These are phyloP conservation scores for Oreotrochilus melanogaster DNA, from an alignment of 2,113 vertebrate genomes.

Conservation along the genomic window DNA sequence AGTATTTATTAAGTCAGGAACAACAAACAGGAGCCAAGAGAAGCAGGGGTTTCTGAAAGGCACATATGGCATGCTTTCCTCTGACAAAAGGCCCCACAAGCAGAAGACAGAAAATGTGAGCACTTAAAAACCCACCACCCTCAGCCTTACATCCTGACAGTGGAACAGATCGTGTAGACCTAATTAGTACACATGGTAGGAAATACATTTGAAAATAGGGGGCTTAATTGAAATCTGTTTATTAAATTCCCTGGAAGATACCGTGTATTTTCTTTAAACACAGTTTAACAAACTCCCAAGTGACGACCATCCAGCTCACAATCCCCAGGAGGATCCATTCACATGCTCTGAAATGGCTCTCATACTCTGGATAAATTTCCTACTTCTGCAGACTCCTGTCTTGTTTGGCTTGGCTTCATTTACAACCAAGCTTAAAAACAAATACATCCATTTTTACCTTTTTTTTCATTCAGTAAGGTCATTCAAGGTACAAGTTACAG, in stretches of 20 bases:
- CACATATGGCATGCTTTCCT: rapidly evolving
- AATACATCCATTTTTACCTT: background rate
- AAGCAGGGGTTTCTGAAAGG: background rate
- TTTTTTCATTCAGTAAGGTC: background rate
- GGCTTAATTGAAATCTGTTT: background rate
- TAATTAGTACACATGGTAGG: background rate
- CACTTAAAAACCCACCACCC: background rate
- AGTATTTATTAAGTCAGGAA: background rate
- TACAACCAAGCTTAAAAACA: background rate
- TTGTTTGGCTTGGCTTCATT: background rate
- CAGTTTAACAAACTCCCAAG: background rate
- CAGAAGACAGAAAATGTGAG: background rate
- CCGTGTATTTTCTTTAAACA: background rate
- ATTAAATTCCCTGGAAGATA: background rate
- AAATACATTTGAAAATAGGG: background rate
- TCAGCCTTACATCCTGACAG: background rate
- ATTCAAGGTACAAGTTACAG: background rate
- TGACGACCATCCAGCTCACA: background rate
- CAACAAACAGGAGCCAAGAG: background rate
- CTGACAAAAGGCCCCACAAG: background rate
- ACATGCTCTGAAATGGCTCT: rapidly evolving
- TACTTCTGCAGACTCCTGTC: background rate
- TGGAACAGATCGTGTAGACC: background rate
- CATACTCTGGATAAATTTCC: background rate
- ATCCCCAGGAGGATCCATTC: background rate